phyloP scores from a whole-genome alignment of 2,888 invertebrate species.

The Cinara cedri region DNA sequence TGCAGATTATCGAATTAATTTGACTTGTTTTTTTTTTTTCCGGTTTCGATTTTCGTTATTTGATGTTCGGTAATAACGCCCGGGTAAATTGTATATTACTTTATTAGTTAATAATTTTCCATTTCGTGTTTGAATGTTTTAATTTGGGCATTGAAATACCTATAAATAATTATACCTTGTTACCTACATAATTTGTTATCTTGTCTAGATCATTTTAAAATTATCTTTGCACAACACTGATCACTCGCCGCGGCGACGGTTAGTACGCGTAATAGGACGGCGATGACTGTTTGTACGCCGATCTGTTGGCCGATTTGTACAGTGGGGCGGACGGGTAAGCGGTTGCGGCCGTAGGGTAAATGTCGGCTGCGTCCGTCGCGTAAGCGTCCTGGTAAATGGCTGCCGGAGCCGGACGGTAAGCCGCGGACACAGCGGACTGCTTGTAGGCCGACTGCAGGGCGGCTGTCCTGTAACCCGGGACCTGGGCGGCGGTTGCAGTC shows the following conservation, averaged over 20 bases:
- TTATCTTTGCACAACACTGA: no score
- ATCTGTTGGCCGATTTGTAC: constrained; percentile 37
- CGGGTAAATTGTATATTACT: no score
- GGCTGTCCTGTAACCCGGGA: constrained; percentile 55
- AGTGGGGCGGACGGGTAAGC: constrained; percentile 45
- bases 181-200: no score
- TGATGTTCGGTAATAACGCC: no score
- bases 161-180: no score
- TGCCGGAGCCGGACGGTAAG: constrained; percentile 56
- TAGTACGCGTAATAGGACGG: background rate
- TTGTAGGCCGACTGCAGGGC: constrained; percentile 37
- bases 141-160: no score
- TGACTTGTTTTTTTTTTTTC: no score
- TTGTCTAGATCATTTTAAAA: no score
- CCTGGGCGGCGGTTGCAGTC: constrained; percentile 33
- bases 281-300: constrained; percentile 15
- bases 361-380: constrained; percentile 6
- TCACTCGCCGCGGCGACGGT: background rate
- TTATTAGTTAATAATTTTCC: no score
- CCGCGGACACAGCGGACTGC: constrained; percentile 39
- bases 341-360: constrained; percentile 28
- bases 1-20: no score
- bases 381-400: constrained; percentile 28
- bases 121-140: no score
- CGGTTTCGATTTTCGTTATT: no score